Evolutionary conservation across 2,888 invertebrate genomes (phyloP), one percentile per base, ranked within the genome.

Genomic region (Pogonocherus hispidulus): DNA sequence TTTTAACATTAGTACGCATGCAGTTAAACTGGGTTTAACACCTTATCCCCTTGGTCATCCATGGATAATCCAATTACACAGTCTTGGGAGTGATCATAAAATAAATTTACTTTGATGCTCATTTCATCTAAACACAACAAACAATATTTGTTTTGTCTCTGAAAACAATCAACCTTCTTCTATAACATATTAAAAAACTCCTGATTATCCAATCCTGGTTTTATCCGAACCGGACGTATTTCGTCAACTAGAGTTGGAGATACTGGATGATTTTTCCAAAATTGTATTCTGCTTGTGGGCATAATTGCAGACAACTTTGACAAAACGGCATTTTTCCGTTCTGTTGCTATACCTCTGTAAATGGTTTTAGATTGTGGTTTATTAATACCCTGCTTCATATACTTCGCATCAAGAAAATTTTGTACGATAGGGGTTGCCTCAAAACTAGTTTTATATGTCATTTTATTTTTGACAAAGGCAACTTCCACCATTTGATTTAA

Each of bases 71-170:
- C 72, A 16, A 73, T 54, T 5, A 73, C 44, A 19, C 44, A n/a
- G 64, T 76, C 73, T 16, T 27, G 19, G 11, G 49, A 52, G 0
- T 16, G 27, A 56, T 70, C 32, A 37, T 69, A 72, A 63, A 69
- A 72, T 46, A 73, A 55, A 65, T 69, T 54, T 1, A 66, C 44
- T n/a, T n/a, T n/a, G n/a, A n/a, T n/a, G n/a, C n/a, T n/a, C n/a
- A n/a, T n/a, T n/a, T n/a, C n/a, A n/a, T 63, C 73, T 73, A 73
- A 44, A 57, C 65, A 69, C 11, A 73, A 8, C 6, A 56, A n/a
- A 41, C 64, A 57, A 56, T 60, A 49, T 57, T 47, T 32, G 1
- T 32, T 32, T 32, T 32, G 32, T 32, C 2, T 9, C 32, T 32
- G 32, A 32, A 32, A 32, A 32, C 32, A 11, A 11, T 32, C 32